These are phyloP conservation scores for Calliscelio sp. DNA, from an alignment of 2,888 invertebrate species.

Conservation along the genomic window DNA sequence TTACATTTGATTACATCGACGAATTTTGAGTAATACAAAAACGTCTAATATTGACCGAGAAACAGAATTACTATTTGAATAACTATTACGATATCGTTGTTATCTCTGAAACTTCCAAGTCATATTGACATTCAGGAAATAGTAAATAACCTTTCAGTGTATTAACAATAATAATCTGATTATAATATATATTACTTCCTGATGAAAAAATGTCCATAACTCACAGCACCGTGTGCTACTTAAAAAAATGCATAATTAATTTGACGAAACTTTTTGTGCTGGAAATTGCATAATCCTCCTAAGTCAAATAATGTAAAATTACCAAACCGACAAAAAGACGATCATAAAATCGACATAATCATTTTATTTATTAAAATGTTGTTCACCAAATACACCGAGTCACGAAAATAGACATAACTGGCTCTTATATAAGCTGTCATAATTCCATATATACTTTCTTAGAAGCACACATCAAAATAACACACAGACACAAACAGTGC, in stretches of 20 bases:
- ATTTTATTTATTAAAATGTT: not conserved
- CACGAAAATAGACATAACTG: conserved; percentile 23
- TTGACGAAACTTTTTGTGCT: too few relatives aligned
- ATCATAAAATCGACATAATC: not conserved
- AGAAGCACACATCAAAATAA: conserved; percentile 6
- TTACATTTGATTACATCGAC: too few relatives aligned
- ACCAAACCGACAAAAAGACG: not conserved
- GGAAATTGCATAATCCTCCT: too few relatives aligned
- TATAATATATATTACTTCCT: too few relatives aligned
- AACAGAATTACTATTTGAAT: not conserved
- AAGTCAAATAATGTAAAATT: not conserved
- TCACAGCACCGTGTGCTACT: not conserved
- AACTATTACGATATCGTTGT: not conserved
- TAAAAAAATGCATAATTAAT: too few relatives aligned
- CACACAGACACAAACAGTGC: not conserved
- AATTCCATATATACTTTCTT: conserved; percentile 26
- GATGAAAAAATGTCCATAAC: too few relatives aligned
- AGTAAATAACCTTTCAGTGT: too few relatives aligned
- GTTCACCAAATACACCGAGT: conserved; percentile 4
- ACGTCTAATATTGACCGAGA: too few relatives aligned
- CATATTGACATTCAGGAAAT: too few relatives aligned
- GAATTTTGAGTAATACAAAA: too few relatives aligned
- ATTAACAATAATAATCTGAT: too few relatives aligned
- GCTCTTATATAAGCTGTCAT: conserved; percentile 13
- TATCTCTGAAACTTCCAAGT: not conserved